phyloP scores from a whole-genome alignment of 1,140 invertebrate species.

The Hermetia illucens region DNA sequence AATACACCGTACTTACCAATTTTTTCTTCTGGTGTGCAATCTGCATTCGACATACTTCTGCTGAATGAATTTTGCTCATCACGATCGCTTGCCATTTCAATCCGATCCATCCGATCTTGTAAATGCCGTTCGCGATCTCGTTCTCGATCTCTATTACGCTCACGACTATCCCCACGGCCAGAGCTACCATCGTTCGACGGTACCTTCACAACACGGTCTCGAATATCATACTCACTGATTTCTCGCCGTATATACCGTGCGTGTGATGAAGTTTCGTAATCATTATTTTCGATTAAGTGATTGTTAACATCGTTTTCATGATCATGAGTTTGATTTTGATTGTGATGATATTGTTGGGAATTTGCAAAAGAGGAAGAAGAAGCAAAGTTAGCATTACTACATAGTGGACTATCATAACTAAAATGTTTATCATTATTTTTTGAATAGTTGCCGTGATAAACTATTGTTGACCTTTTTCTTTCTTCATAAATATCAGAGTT shows the following conservation, averaged over 20 bases:
- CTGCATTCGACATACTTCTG: conserved; percentile 66
- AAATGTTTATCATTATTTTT: too few relatives aligned
- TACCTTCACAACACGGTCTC: conserved; percentile 11
- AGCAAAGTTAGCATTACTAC: conserved; percentile 33
- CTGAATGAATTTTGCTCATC: conserved; percentile 55
- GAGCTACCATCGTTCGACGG: conserved; percentile 1
- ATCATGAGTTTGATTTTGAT: neutral
- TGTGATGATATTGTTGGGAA: neutral
- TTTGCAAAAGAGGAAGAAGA: conserved; percentile 33
- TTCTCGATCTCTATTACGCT: conserved; percentile 7
- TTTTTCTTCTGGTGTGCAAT: conserved; percentile 69
- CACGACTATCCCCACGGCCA: conserved; percentile 3
- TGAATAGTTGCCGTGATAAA: too few relatives aligned
- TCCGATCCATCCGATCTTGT: conserved; percentile 31
- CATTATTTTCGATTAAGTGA: conserved; percentile 4
- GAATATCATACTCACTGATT: conserved; percentile 28
- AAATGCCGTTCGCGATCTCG: conserved; percentile 21
- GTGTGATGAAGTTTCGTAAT: conserved; percentile 1
- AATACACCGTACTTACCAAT: conserved; percentile 48
- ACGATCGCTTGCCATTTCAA: conserved; percentile 28
- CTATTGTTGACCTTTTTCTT: too few relatives aligned
- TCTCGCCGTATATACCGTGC: conserved; percentile 9
- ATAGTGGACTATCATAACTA: too few relatives aligned
- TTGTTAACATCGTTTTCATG: neutral
- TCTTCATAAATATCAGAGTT: too few relatives aligned